Evolutionary conservation across 2,888 invertebrate species (phyloP).

Genomic region (Drosophila nigricruria): DNA sequence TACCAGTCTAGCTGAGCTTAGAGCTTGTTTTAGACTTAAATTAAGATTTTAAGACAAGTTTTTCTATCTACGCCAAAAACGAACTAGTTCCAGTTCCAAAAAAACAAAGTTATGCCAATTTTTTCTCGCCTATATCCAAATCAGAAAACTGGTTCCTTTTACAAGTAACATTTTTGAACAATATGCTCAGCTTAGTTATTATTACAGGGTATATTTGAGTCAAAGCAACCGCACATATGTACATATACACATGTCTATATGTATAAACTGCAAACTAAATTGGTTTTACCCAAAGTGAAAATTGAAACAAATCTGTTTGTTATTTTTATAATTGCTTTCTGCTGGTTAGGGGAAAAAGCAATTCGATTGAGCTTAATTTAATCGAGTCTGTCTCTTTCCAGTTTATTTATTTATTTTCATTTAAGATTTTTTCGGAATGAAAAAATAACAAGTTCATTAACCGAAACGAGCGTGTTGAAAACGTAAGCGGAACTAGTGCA

Average conservation of each 20-base stretch:
- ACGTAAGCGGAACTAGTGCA: neutral
- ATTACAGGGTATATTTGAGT: neutral
- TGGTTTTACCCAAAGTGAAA: constrained; percentile 21
- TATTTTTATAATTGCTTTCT: constrained; percentile 14
- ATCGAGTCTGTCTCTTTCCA: neutral
- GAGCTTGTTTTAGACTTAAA: too few species aligned
- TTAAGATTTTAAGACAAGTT: neutral
- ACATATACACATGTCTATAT: constrained; percentile 3
- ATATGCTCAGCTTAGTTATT: too few species aligned
- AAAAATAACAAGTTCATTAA: neutral
- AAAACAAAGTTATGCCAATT: too few species aligned
- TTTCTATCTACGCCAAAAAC: neutral
- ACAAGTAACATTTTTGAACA: neutral
- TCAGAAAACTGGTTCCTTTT: neutral
- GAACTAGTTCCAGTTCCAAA: too few species aligned
- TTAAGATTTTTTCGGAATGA: neutral
- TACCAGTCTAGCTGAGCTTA: neutral
- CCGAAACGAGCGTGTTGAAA: neutral
- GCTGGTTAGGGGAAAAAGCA: neutral
- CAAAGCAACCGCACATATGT: neutral
- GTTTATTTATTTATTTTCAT: neutral
- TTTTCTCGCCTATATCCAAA: too few species aligned
- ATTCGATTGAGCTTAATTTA: neutral
- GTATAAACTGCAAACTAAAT: constrained; percentile 34
- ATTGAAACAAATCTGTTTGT: constrained; percentile 17